These are phyloP conservation scores for Thysanoteuthis rhombus DNA, from an alignment of 2,888 invertebrate genomes.

Conservation along the genomic window DNA sequence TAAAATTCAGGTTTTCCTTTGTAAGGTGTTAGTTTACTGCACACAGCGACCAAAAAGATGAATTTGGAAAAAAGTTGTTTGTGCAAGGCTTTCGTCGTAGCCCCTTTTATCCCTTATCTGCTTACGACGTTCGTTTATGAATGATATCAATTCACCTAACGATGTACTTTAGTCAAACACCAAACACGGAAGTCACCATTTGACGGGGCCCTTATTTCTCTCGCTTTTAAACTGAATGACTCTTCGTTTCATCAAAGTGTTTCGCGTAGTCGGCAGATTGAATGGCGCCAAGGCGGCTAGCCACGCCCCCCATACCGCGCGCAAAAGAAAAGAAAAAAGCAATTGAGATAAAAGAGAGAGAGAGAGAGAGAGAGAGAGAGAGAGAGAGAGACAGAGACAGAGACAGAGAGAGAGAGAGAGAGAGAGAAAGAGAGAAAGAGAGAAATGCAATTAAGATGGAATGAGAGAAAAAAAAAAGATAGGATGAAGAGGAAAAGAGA, in stretches of 20 bases:
- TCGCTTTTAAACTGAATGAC: background rate
- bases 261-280: slow-evolving; percentile 18
- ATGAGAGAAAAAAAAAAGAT: too few relatives aligned
- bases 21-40: background rate
- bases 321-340: background rate
- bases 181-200: background rate
- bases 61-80: background rate
- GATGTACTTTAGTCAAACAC: background rate
- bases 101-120: background rate
- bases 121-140: slow-evolving; percentile 12
- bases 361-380: background rate
- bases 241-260: background rate
- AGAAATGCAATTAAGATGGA: too few relatives aligned
- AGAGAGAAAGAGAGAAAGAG: background rate
- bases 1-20: background rate
- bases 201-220: background rate
- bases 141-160: background rate
- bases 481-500: too few relatives aligned
- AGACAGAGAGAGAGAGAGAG: background rate
- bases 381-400: background rate
- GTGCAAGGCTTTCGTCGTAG: background rate
- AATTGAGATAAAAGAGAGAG: background rate
- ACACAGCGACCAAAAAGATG: background rate
- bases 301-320: background rate
- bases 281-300: background rate